Percentiles rank a stretch among this genome's conserved stretches.
Conservation (phyloP, 2,888 invertebrate species). For the Pammene aurita region DNA sequence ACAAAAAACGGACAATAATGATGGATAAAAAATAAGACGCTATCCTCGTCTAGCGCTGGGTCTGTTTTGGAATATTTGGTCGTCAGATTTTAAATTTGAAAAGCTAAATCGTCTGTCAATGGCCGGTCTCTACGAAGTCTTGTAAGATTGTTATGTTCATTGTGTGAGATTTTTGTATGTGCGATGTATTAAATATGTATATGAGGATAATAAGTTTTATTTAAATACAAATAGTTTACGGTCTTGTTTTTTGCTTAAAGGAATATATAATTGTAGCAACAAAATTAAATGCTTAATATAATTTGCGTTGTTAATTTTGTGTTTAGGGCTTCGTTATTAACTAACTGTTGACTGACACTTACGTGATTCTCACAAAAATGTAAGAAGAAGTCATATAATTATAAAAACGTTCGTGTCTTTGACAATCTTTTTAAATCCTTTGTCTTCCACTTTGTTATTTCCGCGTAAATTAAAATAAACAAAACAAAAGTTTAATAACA, state of each 20-base stretch:
- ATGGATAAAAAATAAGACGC: conserved; percentile 59
- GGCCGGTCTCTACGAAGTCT: neutral
- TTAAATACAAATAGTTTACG: too few species aligned
- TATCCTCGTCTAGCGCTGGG: conserved; percentile 63
- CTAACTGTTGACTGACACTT: neutral
- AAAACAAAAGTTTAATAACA: conserved; percentile 43
- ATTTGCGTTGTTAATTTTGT: too few species aligned
- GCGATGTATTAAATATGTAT: too few species aligned
- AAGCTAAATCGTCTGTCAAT: neutral
- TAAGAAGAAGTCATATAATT: too few species aligned
- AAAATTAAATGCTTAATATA: too few species aligned
- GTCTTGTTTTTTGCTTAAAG: too few species aligned
- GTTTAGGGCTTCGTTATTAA: neutral
- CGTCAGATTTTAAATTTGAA: conserved; percentile 26
- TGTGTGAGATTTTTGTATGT: neutral
- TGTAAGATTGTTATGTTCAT: neutral
- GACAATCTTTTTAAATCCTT: conserved; percentile 10
- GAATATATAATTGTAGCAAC: too few species aligned
- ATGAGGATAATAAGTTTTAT: too few species aligned
- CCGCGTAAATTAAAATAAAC: conserved; percentile 38
- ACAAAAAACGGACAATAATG: conserved; percentile 67
- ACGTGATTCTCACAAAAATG: too few species aligned
- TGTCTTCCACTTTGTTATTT: conserved; percentile 14
- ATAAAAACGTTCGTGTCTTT: neutral
- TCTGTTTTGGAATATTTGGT: conserved; percentile 46